Evolutionary conservation across 2,113 vertebrate genomes (phyloP), one percentile per base, ranked within the genome.

Genomic region (Kryptolebias marmoratus): DNA sequence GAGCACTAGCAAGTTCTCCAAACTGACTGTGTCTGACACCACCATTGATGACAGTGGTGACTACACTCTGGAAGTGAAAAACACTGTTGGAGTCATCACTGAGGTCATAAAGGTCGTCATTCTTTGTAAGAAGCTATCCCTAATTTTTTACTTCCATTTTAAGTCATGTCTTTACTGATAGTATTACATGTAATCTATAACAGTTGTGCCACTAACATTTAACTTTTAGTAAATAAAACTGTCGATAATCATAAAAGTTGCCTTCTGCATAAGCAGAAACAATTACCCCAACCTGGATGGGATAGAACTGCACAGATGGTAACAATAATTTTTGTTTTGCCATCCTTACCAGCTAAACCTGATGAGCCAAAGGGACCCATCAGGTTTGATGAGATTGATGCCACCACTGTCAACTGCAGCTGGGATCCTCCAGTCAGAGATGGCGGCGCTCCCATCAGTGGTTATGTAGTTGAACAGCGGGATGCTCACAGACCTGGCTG

Each of bases 401-500:
- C 96, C 50, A 97, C 95, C 60, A 95, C 94, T 14, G 91, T 99
- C 67, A 94, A 93, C 57, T 94, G 97, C 78, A 97, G 96, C 88
- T 99, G 98, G 98, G 94, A 96, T 76, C 94, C 95, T 67, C 97
- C 98, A 30, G 87, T 92, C 66, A 93, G 98, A 86, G 96, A 98
- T 52, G 98, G 98, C 12, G 98, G 98, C 9, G 96, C 97, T 72
- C 92, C 96, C 5, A 64, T 99, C 78, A 97, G 95, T 28, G 96
- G 96, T 11, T 99, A 98, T 11, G 92, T 93, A 47, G 96, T 99
- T 58, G 98, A 99, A 82, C 97, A 98, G 76, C 96, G 98, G 2
- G 97, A 99, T 70, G 98, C 98, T 58, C 98, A 99, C 82, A 95
- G 96, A 70, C 97, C 98, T 57, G 98, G 98, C 82, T 99, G 98